A percentile compares a stretch with the other conserved stretches of the same genome.
Evolutionary conservation across 2,888 invertebrate genomes (phyloP).

Genomic region (Cephus sareptanus): DNA sequence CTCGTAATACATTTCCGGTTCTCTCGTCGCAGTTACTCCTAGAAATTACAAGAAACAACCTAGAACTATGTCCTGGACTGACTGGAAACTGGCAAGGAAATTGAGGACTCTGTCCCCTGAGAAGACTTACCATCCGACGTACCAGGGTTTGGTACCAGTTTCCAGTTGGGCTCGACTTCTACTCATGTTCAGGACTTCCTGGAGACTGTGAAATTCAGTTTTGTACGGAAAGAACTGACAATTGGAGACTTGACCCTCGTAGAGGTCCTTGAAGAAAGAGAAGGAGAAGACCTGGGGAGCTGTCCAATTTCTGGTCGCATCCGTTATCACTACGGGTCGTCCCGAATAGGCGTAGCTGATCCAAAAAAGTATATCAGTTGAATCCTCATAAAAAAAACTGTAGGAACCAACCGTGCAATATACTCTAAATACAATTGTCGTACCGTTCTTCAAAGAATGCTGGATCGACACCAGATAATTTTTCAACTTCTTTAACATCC

Average conservation of each 20-base stretch:
- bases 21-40: slow-evolving; percentile 95
- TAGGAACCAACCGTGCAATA: background rate
- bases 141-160: slow-evolving; percentile 76
- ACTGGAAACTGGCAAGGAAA: no score
- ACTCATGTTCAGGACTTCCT: slow-evolving; percentile 87
- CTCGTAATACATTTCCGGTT: slow-evolving; percentile 80
- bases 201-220: slow-evolving; percentile 82
- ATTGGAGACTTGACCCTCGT: slow-evolving; percentile 69
- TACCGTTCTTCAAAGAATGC: slow-evolving; percentile 78
- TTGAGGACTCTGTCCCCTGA: no score
- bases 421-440: background rate
- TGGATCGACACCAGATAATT: slow-evolving; percentile 75
- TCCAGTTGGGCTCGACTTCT: slow-evolving; percentile 74
- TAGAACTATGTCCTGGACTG: no score
- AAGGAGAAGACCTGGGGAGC: slow-evolving; percentile 84
- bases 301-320: slow-evolving; percentile 85
- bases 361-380: background rate
- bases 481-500: slow-evolving; percentile 73
- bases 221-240: slow-evolving; percentile 97
- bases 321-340: slow-evolving; percentile 85
- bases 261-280: slow-evolving; percentile 83
- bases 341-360: slow-evolving; percentile 77
- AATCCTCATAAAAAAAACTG: slow-evolving; percentile 13
- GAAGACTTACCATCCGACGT: slow-evolving; percentile 74
- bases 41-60: slow-evolving; percentile 21